Evolutionary conservation across 2,797 vertebrate species (phyloP).

Genomic region (Sebastes alutus): DNA sequence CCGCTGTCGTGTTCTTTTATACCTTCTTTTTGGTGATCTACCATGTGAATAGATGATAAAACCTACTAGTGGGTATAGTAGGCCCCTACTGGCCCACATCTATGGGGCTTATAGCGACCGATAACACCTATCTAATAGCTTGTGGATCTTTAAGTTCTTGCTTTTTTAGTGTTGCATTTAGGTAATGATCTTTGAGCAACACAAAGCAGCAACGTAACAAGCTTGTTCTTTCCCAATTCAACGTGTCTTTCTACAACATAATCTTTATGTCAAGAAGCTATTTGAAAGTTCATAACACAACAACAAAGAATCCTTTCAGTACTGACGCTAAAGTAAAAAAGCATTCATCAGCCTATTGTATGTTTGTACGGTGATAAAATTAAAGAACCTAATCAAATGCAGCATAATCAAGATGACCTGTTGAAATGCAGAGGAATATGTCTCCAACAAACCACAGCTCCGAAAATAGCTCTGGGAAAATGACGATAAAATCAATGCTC

Average conservation of each 20-base stretch:
- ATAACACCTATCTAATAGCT: too few species aligned
- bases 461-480: conserved; percentile 1
- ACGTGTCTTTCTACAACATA: conserved; percentile 24
- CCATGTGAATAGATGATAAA: too few species aligned
- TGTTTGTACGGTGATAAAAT: not conserved
- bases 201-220: conserved; percentile 9
- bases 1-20: too few species aligned
- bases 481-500: conserved; percentile 42
- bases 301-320: not conserved
- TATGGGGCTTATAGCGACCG: too few species aligned
- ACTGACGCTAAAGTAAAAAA: not conserved
- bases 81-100: too few species aligned
- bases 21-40: too few species aligned
- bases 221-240: conserved; percentile 38
- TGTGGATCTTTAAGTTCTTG: not conserved
- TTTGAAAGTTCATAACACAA: conserved; percentile 5
- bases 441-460: not conserved
- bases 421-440: not conserved
- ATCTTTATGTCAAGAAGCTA: conserved; percentile 6
- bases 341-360: not conserved
- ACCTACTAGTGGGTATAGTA: too few species aligned
- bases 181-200: not conserved
- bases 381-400: not conserved
- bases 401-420: not conserved
- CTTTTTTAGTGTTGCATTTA: not conserved